These are phyloP conservation scores for Apocrypta bakeri DNA, from an alignment of 1,140 invertebrate species.

Conservation along the genomic window DNA sequence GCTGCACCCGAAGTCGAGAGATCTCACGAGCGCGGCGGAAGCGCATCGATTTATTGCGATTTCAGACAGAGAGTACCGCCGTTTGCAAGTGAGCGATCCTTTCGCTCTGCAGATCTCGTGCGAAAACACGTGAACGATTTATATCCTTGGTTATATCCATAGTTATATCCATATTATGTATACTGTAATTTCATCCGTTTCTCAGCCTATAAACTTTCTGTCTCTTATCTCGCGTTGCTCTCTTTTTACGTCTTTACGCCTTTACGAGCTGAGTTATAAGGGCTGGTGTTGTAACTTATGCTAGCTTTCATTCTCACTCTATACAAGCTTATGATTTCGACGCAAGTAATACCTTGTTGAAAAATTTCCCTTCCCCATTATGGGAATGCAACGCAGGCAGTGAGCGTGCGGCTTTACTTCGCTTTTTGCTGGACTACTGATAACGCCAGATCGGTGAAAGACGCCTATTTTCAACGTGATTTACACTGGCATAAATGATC, in stretches of 20 bases:
- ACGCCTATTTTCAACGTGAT: neutral
- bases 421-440: slow-evolving; percentile 5
- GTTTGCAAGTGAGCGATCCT: neutral
- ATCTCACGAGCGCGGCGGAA: neutral
- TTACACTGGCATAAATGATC: neutral
- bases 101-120: neutral
- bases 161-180: too few relatives aligned
- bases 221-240: neutral
- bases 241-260: too few relatives aligned
- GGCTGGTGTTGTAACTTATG: slow-evolving; percentile 15
- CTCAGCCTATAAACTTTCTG: neutral
- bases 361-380: neutral
- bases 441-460: slow-evolving; percentile 31
- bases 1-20: too few relatives aligned
- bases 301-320: neutral
- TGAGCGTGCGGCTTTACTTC: neutral
- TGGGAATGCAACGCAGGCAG: neutral
- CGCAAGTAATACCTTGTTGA: neutral
- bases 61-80: neutral
- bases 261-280: slow-evolving; percentile 13
- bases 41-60: neutral
- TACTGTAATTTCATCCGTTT: slow-evolving; percentile 17
- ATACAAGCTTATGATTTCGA: slow-evolving; percentile 17
- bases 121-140: neutral
- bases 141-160: too few relatives aligned